Evolutionary conservation across 2,797 vertebrate species (phyloP).

Genomic region (Hydrocynus forskahlii): DNA sequence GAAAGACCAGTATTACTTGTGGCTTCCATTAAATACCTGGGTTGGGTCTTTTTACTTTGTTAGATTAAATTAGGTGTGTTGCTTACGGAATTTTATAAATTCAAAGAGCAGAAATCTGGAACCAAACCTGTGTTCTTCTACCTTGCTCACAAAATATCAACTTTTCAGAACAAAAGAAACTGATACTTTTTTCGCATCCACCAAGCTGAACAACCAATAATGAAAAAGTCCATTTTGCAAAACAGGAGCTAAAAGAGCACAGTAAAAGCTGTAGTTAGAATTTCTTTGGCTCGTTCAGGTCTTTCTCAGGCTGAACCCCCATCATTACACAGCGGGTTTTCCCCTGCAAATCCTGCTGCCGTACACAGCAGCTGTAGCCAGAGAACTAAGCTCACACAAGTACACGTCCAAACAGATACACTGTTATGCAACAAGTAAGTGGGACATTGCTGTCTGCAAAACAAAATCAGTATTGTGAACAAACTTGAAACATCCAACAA

Average conservation of each 20-base stretch:
- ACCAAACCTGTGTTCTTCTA: too few relatives aligned
- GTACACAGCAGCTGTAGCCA: not conserved
- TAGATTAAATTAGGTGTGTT: too few relatives aligned
- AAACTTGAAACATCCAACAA: not conserved
- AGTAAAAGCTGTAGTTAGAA: not conserved
- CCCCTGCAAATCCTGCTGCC: slow-evolving; percentile 9
- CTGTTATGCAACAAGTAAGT: not conserved
- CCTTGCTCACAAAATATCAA: too few relatives aligned
- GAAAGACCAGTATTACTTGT: too few relatives aligned
- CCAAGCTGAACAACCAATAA: too few relatives aligned
- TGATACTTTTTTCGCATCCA: too few relatives aligned
- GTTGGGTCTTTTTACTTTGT: too few relatives aligned
- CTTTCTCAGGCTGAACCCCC: slow-evolving; percentile 13
- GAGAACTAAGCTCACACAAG: not conserved
- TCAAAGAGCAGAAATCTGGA: too few relatives aligned
- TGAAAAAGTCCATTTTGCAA: not conserved
- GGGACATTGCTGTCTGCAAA: not conserved
- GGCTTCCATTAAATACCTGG: too few relatives aligned
- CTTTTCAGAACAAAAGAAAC: too few relatives aligned
- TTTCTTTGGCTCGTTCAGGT: slow-evolving; percentile 10
- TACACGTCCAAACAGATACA: not conserved
- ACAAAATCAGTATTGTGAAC: not conserved
- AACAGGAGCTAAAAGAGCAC: slow-evolving; percentile 5
- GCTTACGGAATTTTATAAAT: too few relatives aligned
- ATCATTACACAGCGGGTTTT: slow-evolving; percentile 14